Evolutionary conservation across 2,113 vertebrate genomes (phyloP), one percentile per base, ranked within the genome.

Genomic region (Actenoides hombroni): DNA sequence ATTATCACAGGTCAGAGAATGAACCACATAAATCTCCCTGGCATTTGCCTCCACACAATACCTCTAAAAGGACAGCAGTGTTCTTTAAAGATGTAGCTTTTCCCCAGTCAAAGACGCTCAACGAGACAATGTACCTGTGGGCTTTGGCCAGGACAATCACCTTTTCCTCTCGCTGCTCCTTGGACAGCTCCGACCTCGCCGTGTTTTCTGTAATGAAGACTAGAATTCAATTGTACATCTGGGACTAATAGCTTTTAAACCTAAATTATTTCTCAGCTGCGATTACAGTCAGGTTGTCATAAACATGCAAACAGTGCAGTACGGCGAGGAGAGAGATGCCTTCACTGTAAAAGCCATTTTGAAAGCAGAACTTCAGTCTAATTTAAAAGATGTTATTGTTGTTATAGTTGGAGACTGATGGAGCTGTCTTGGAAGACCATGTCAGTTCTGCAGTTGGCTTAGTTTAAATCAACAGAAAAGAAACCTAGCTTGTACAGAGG

Each of bases 1-100:
- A 69, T 94, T 88, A 83, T 89, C 91, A 90, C 95, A 96, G 96
- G 97, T 97, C 97, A 96, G 74, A 78, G 95, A 92, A 88, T 70
- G 78, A 96, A 92, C 63, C 51, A 70, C 86, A 82, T 85, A 85
- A 90, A 88, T 85, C 75, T 95, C 87, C 81, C 80, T 83, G 83
- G 91, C 86, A 80, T 92, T 95, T 64, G 82, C 42, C 84, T 83
- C 85, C 67, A 82, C 79, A 84, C 69, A 90, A 71, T 90, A 71
- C 28, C 65, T 82, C 80, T 85, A 67, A 92, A 65, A 75, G 31
- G 46, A 63, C 60, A 83, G 79, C 71, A 91, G 65, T 39, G 46
- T 80, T 88, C 84, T 87, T 91, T 82, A 73, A 92, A 95, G 74
- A 94, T 23, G 91, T 35, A 79, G 92, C 81, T 95, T 95, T 87